Evolutionary conservation across 64 coral and sea anemone genomes (phyloP).

Genomic region (Stichodactyla mertensii): DNA sequence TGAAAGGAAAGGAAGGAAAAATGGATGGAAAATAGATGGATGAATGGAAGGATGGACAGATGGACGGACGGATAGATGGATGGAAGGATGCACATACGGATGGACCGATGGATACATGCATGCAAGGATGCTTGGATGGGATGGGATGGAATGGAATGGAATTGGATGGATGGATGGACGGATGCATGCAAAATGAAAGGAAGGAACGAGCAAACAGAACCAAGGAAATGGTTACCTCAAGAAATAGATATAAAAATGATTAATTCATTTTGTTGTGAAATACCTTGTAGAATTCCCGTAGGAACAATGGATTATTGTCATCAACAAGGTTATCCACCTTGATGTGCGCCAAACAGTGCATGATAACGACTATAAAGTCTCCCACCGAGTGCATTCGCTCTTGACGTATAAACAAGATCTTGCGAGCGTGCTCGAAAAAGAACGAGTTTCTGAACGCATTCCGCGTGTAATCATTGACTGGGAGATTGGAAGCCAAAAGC

Average conservation of each 20-base stretch:
- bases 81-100: too few relatives aligned
- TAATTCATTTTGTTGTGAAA: background rate
- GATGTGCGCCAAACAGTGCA: conserved; percentile 95
- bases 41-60: background rate
- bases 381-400: conserved; percentile 92
- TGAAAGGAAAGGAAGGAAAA: background rate
- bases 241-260: too few relatives aligned
- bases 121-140: too few relatives aligned
- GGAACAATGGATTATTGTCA: conserved; percentile 92
- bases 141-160: too few relatives aligned
- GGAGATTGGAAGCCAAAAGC: conserved; percentile 95
- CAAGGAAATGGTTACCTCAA: too few relatives aligned
- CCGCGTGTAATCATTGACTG: conserved; percentile 75
- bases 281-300: conserved; percentile 98
- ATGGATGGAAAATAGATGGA: background rate
- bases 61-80: background rate
- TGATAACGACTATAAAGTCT: conserved; percentile 94
- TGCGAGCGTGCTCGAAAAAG: conserved; percentile 93
- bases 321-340: conserved; percentile 77
- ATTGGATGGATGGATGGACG: too few relatives aligned
- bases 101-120: too few relatives aligned
- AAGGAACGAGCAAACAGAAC: too few relatives aligned
- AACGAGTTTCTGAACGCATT: conserved; percentile 97
- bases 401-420: conserved; percentile 88
- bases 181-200: too few relatives aligned